These are phyloP conservation scores for Melanotaenia trifasciata DNA, from an alignment of 2,797 vertebrate species.

Conservation along the genomic window DNA sequence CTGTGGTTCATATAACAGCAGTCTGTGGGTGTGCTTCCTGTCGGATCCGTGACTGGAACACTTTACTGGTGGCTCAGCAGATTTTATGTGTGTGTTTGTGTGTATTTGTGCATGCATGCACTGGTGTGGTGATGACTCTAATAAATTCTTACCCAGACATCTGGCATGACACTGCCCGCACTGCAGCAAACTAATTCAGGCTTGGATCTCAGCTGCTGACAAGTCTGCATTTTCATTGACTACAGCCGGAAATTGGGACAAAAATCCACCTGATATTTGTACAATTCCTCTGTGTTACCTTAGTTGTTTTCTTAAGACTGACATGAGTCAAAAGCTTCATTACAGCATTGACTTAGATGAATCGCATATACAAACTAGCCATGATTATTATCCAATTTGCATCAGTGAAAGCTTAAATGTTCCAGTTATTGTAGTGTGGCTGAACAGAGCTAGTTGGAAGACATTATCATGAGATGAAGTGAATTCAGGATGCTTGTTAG, in stretches of 20 bases:
- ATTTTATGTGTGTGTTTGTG: conserved; percentile 39
- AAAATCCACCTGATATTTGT: background rate
- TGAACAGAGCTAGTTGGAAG: background rate
- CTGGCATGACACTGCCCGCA: conserved; percentile 36
- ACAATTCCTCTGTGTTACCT: background rate
- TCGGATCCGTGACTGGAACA: conserved; percentile 53
- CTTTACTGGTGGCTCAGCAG: conserved; percentile 63
- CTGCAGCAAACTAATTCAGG: conserved; percentile 44
- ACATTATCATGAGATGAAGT: conserved; percentile 16
- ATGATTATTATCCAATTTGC: background rate
- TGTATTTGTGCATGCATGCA: conserved; percentile 4
- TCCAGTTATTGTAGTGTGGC: background rate
- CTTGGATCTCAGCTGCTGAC: conserved; percentile 27
- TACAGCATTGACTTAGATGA: background rate
- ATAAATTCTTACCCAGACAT: conserved; percentile 49
- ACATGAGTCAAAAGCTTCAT: no score
- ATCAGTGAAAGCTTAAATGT: background rate
- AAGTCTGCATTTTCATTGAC: conserved; percentile 26
- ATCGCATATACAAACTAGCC: background rate
- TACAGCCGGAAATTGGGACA: conserved; percentile 2
- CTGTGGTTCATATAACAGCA: conserved; percentile 9
- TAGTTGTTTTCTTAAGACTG: background rate
- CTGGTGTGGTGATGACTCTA: conserved; percentile 36
- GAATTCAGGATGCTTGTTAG: conserved; percentile 8
- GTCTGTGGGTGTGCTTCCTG: conserved; percentile 56